Evolutionary conservation across 2,888 invertebrate genomes (phyloP).

Genomic region (Lutraria lutraria): DNA sequence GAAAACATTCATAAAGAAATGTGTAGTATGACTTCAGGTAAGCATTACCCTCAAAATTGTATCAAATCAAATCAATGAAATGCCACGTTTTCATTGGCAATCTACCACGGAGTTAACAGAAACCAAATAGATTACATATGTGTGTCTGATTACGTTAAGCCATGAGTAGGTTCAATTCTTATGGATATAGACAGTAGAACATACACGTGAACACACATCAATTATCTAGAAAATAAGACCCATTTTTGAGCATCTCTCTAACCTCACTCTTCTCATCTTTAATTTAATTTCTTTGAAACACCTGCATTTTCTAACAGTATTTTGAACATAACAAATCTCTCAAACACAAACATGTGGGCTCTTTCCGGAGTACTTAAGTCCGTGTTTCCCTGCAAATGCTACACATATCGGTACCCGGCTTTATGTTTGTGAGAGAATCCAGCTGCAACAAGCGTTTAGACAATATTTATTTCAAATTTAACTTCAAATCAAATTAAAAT

Average conservation of each 20-base stretch:
- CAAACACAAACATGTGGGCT: slow-evolving; percentile 1
- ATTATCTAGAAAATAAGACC: background rate
- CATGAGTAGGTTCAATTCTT: background rate
- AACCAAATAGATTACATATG: background rate
- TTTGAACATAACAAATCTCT: background rate
- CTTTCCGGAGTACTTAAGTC: background rate
- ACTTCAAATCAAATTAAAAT: slow-evolving; percentile 28
- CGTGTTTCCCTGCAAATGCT: background rate
- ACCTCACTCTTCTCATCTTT: background rate
- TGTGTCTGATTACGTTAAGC: background rate
- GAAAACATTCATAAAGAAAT: too few species aligned
- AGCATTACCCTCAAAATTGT: slow-evolving; percentile 37
- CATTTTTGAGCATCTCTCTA: background rate
- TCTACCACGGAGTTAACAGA: background rate
- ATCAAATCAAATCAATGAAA: slow-evolving; percentile 33
- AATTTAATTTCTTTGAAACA: background rate
- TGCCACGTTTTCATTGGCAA: slow-evolving; percentile 1
- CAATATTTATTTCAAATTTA: slow-evolving; percentile 23
- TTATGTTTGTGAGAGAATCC: background rate
- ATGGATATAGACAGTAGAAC: background rate
- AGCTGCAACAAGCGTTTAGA: background rate
- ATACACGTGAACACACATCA: background rate
- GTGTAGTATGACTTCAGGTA: background rate
- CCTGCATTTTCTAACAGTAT: slow-evolving; percentile 19
- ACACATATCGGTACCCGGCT: background rate